These are phyloP conservation scores for Drosophila orosa DNA, from an alignment of 1,140 invertebrate genomes.

Conservation along the genomic window DNA sequence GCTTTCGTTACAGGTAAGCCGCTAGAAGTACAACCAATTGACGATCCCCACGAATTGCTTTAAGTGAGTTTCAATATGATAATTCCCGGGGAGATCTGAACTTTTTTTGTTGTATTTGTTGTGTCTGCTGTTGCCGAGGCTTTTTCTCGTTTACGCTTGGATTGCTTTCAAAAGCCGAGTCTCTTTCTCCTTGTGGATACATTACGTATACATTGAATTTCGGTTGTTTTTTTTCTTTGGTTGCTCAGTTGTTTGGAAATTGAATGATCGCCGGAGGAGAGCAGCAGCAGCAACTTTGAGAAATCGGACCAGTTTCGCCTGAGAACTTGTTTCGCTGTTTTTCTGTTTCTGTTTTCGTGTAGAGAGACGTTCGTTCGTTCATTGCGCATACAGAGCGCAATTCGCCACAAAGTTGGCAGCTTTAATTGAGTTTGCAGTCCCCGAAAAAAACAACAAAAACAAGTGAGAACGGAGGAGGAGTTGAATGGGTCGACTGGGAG, in stretches of 20 bases:
- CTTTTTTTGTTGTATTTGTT: conserved; percentile 18
- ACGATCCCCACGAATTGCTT: background rate
- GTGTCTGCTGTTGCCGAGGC: conserved; percentile 2
- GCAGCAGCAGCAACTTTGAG: conserved; percentile 39
- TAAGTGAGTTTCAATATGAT: conserved; percentile 26
- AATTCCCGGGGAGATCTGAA: conserved; percentile 21
- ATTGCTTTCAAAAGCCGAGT: conserved; percentile 24
- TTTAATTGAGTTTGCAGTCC: conserved; percentile 70
- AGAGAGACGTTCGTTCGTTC: conserved; percentile 12
- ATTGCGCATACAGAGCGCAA: conserved; percentile 41
- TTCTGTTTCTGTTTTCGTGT: conserved; percentile 21
- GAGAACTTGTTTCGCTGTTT: conserved; percentile 68
- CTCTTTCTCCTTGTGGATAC: conserved; percentile 10
- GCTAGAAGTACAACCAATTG: background rate
- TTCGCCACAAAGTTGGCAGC: conserved; percentile 37
- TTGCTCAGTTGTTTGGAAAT: conserved; percentile 25
- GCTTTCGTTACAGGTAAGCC: conserved; percentile 27
- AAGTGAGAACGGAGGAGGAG: background rate
- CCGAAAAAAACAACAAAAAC: conserved; percentile 18
- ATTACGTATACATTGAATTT: conserved; percentile 51
- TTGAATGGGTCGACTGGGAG: background rate
- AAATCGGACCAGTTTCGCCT: conserved; percentile 70
- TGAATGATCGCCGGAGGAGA: conserved; percentile 47
- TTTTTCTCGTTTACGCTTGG: conserved; percentile 18
- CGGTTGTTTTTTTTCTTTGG: conserved; percentile 30